Conservation (phyloP, 2,113 vertebrate species). For the Rostratula benghalensis region DNA sequence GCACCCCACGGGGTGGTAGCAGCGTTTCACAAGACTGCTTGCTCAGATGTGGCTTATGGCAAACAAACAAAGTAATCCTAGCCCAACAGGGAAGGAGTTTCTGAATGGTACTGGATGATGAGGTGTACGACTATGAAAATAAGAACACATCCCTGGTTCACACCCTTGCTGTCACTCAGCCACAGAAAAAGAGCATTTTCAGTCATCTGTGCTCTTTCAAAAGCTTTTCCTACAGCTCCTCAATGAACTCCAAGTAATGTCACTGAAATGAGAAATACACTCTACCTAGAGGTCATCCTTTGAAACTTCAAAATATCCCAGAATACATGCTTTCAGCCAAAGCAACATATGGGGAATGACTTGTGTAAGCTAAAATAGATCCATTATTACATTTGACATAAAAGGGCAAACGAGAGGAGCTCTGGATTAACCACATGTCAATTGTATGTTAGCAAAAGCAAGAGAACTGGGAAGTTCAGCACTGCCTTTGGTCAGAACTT, state of each 20-base stretch:
- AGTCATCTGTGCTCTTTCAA: background rate
- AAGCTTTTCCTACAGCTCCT: background rate
- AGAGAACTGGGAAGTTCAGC: background rate
- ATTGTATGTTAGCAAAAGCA: background rate
- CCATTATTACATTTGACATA: background rate
- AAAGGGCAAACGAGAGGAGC: background rate
- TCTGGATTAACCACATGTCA: background rate
- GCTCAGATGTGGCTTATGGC: background rate
- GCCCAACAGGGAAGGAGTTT: background rate
- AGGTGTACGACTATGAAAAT: background rate
- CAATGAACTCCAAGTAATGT: background rate
- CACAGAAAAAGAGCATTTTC: background rate
- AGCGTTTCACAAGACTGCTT: slow-evolving; percentile 32
- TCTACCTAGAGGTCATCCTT: background rate
- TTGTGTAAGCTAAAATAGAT: background rate
- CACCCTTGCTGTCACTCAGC: background rate
- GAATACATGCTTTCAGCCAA: background rate
- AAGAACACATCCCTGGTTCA: background rate
- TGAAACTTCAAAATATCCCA: background rate
- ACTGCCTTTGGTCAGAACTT: background rate
- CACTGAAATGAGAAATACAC: background rate
- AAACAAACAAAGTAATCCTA: slow-evolving; percentile 27
- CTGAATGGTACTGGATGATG: background rate
- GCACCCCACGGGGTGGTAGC: background rate
- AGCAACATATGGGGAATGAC: background rate